A percentile compares a stretch with the other conserved stretches of the same genome.
Evolutionary conservation across 2,888 invertebrate genomes (phyloP).

Genomic region (Lepidocyrtoides sp.): DNA sequence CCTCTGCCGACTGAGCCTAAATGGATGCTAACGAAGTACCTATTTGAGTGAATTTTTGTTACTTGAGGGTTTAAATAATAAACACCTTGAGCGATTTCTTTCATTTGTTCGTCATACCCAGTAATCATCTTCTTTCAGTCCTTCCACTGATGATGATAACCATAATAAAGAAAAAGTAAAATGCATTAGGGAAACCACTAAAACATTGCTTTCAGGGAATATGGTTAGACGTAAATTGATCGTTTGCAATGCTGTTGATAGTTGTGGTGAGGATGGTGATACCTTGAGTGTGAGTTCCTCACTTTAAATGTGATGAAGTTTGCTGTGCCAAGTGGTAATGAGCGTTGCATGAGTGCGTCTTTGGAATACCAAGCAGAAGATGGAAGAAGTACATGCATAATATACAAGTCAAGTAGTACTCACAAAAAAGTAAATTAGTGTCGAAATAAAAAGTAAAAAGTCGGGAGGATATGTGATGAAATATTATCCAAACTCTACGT

Average conservation of each 20-base stretch:
- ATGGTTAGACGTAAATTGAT: conserved; percentile 5
- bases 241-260: conserved; percentile 6
- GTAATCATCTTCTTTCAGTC: conserved; percentile 60
- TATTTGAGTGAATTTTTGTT: background rate
- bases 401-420: no score
- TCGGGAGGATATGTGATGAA: no score
- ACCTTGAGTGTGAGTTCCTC: conserved; percentile 29
- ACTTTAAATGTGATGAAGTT: background rate
- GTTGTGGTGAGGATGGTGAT: background rate
- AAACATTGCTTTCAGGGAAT: conserved; percentile 9
- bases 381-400: no score
- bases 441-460: no score
- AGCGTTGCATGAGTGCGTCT: background rate
- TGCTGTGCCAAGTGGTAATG: background rate
- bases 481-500: no score
- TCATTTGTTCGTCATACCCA: conserved; percentile 48
- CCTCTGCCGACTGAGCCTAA: background rate
- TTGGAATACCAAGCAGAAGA: background rate
- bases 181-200: background rate
- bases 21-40: conserved; percentile 32
- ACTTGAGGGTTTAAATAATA: conserved; percentile 57
- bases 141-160: conserved; percentile 54
- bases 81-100: conserved; percentile 66
- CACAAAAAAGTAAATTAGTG: no score
- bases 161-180: background rate